Base-by-base conservation (phyloP, 2,888 invertebrate genomes). In the Ceramica pisi region DNA sequence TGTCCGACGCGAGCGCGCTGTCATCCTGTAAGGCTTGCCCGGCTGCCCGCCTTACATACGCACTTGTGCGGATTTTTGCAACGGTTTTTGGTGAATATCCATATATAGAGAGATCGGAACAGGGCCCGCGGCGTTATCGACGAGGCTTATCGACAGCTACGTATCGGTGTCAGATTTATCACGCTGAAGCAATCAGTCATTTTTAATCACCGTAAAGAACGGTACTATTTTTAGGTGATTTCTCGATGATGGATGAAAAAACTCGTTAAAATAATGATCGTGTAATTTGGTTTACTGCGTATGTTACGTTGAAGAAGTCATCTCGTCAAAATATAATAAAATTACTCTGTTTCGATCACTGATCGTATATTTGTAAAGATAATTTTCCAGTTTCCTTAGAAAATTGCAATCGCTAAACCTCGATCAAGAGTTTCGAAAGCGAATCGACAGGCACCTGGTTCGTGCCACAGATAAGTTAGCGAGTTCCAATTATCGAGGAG, bases 51-150 rank as follows among this genome's bases (percentile, higher is more conserved):
- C 81, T 74, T 81, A 83, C 84, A 75, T 78, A 85, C 81, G 84
- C 78, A 81, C 81, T 86, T 81, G 84, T 66, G 88, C 87, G 75
- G 84, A 87, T 92, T 93, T 94, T 93, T 94, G 91, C 90, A 86
- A 88, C 86, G 89, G 91, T 92, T 93, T 93, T 93, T 93, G 91
- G 92, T 79, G 90, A 92, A 92, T 92, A 91, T 87, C 92, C 93
- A 86, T 93, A 86, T 93, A 89, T 90, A 91, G 78, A 91, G 91
- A 84, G 88, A 73, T 76, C 76, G 72, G 67, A 68, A 64, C 72
- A 68, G 66, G 62, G 71, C 76, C 71, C 69, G 65, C 21, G 65
- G 78, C 78, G 69, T 62, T 74, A 71, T 77, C 76, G 78, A 78
- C 67, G 55, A 63, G 57, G 60, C 67, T 71, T 78, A 78, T 81